Percentiles rank a stretch among this genome's conserved stretches.
Conservation (phyloP, 2,797 vertebrate genomes). For the Eutrigla gurnardus region DNA sequence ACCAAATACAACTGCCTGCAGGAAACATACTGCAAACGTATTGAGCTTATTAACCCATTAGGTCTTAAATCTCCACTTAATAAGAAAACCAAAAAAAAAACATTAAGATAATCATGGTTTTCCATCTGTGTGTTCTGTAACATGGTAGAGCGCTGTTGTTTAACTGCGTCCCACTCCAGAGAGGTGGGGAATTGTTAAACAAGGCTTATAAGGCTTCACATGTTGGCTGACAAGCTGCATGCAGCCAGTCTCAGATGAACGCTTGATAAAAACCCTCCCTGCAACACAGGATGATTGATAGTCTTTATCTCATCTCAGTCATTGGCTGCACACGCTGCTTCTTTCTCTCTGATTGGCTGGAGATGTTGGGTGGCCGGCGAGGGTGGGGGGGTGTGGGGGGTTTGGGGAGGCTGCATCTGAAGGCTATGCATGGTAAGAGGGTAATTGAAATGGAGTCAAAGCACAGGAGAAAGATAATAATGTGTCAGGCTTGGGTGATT, state of each 20-base stretch:
- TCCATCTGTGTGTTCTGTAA: conserved; percentile 7
- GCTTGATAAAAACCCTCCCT: conserved; percentile 67
- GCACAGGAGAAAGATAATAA: conserved; percentile 87
- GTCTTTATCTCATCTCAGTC: conserved; percentile 67
- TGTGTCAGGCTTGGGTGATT: conserved; percentile 82
- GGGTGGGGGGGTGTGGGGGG: conserved; percentile 8
- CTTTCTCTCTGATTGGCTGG: conserved; percentile 68
- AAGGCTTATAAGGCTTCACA: conserved; percentile 70
- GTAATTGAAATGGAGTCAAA: conserved; percentile 89
- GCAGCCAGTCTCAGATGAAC: conserved; percentile 61
- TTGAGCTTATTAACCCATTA: not conserved
- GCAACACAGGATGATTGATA: conserved; percentile 70
- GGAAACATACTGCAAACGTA: not conserved
- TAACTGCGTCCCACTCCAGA: conserved; percentile 4
- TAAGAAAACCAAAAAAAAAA: not conserved
- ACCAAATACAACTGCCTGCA: not conserved
- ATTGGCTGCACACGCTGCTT: conserved; percentile 70
- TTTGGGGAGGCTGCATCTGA: conserved; percentile 42
- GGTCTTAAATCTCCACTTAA: not conserved
- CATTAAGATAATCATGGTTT: conserved; percentile 22
- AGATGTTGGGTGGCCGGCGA: conserved; percentile 59
- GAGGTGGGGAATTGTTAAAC: conserved; percentile 57
- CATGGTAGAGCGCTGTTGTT: conserved; percentile 24
- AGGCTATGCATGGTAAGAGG: conserved; percentile 83
- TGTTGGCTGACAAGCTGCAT: conserved; percentile 65